Evolutionary conservation across 1,140 invertebrate genomes (phyloP), one percentile per base, ranked within the genome.

Genomic region (Steinernema khuongi): DNA sequence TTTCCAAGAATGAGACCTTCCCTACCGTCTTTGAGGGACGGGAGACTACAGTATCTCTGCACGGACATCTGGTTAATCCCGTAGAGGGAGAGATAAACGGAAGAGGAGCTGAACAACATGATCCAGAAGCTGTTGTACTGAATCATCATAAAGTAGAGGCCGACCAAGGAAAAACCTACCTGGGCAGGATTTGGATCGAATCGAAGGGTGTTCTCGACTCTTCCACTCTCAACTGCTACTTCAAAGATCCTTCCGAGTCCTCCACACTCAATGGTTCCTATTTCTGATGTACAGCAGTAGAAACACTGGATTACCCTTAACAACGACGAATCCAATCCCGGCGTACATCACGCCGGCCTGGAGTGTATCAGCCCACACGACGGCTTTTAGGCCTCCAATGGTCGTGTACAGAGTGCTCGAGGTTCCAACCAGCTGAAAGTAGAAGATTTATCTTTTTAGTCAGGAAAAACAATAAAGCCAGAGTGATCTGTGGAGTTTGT

Each of bases 361-460:
- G 2, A 71, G 70, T 4, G 44, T 14, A 29, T 71, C 70, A 7
- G 70, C 26, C 70, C 70, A 71, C 66, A 71, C 44, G 26, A 70
- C 69, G 7, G 69, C 69, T 69, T 70, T 70, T 11, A 71, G 29
- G n/a, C 70, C 70, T 7, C 70, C 70, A 22, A 69, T 31, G 41
- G 68, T 69, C 28, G 68, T 69, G 68, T 69, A 69, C 19, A 69
- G 7, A 4, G 7, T 69, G 4, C 11, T 17, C 14, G 7, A 32
- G 68, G 19, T 22, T 4, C 68, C 68, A 4, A 69, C 68, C 11
- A 69, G 31, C 66, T 67, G n/a, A 7, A 67, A 7, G 36, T 41
- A n/a, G n/a, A n/a, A 43, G 18, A n/a, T 67, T 28, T 29, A 7
- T 11, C 31, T 67, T 41, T 41, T 41, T 41, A n/a, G n/a, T 11